These are phyloP conservation scores for Mystacornis crossleyi DNA, from an alignment of 2,113 vertebrate genomes.

Conservation along the genomic window DNA sequence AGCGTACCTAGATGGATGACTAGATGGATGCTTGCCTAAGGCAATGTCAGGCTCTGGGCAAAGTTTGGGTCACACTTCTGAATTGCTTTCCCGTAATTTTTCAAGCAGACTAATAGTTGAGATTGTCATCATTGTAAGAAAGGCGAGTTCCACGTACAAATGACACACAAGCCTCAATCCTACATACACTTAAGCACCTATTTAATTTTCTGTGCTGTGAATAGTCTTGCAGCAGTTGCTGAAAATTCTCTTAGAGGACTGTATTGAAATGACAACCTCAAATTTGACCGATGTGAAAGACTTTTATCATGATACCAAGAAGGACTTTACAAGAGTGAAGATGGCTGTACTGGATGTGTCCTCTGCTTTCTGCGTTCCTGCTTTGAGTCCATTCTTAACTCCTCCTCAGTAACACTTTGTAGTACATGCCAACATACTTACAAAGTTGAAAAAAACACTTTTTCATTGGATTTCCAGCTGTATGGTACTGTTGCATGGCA, in stretches of 20 bases:
- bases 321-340: background rate
- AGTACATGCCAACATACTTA: background rate
- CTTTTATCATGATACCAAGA: background rate
- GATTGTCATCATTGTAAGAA: background rate
- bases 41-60: slow-evolving; percentile 8
- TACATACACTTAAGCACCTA: background rate
- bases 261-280: background rate
- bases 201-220: background rate
- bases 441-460: background rate
- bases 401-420: background rate
- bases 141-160: background rate
- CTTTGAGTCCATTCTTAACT: background rate
- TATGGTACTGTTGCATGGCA: background rate
- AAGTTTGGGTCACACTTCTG: slow-evolving; percentile 6
- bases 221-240: background rate
- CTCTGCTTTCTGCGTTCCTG: background rate
- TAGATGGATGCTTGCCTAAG: background rate
- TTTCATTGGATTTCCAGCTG: background rate
- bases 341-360: background rate
- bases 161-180: background rate
- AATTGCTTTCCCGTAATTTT: slow-evolving; percentile 23
- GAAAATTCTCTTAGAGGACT: background rate
- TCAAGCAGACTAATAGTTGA: background rate
- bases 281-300: background rate
- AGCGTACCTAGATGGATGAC: background rate